Evolutionary conservation across 2,113 vertebrate species (phyloP), one percentile per base, ranked within the genome.

Genomic region (Chunga burmeisteri): DNA sequence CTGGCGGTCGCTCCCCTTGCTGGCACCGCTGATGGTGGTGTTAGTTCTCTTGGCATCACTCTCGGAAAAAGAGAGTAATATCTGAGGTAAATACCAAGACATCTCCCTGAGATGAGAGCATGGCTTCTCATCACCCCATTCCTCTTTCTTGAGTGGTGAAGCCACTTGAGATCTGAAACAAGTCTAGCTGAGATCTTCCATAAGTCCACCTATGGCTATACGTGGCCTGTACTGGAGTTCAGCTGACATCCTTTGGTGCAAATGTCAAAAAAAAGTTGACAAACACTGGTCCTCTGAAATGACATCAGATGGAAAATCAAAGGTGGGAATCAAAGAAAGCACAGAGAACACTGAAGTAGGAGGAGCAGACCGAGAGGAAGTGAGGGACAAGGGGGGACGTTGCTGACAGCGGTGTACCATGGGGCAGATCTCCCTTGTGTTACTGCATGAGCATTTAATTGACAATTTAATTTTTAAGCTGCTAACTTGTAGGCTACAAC

Each of bases 331-430:
- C 36, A 47, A 32, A 29, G 27, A 59, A n/a, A 55, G 19, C 11
- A 2, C 20, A 32, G 30, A 59, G 67, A 61, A 55, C 26, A 11
- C 32, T 18, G 29, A 36, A 50, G 11, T 10, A 42, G 36, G 40
- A 12, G 20, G 59, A 84, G 23, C 11, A 49, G 44, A 18, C 8
- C 27, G 27, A 38, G n/a, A 75, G 16, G 16, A 83, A 40, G 32
- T 19, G 34, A 78, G 30, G 36, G 36, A 47, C 5, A 5, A 27
- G 34, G 19, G 2, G 30, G 34, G 13, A 36, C 36, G 47, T 9
- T 74, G 32, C 66, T 8, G 22, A 7, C 56, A 27, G 20, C 47
- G 40, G 36, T 0, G 0, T 56, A 6, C 30, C 0, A 0, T 9
- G 5, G 5, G 29, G 18, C 55, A 62, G 59, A 15, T 7, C 11